phyloP scores from a whole-genome alignment of 2,113 vertebrate species.

The Bombycilla garrulus region DNA sequence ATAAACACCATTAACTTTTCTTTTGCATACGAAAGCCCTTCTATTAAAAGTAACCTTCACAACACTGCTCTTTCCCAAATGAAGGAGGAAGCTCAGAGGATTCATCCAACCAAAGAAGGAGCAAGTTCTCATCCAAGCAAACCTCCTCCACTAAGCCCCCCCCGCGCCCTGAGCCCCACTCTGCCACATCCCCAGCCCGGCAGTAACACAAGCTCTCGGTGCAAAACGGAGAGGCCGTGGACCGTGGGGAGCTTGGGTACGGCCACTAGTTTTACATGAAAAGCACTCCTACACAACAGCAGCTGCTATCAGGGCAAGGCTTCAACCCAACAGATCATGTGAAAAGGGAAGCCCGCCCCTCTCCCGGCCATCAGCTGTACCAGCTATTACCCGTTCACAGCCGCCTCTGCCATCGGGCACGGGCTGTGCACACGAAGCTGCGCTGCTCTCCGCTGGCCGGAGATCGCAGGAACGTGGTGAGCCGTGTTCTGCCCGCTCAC shows the following conservation, averaged over 20 bases:
- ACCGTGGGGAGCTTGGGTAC: background rate
- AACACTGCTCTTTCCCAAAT: background rate
- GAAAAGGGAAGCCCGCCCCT: background rate
- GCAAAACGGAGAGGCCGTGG: rapidly evolving
- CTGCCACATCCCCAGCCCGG: background rate
- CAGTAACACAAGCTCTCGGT: background rate
- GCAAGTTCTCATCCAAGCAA: background rate
- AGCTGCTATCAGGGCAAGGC: background rate
- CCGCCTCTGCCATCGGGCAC: rapidly evolving
- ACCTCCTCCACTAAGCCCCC: rapidly evolving
- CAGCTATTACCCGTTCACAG: background rate
- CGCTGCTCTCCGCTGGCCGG: background rate
- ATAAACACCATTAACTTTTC: background rate
- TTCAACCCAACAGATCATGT: background rate
- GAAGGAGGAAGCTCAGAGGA: background rate
- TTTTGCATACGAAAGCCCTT: background rate
- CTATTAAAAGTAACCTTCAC: background rate
- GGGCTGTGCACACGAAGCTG: rapidly evolving
- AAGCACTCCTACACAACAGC: background rate
- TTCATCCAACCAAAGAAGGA: background rate
- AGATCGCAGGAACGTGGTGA: rapidly evolving
- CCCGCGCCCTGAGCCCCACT: background rate
- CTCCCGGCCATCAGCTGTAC: background rate
- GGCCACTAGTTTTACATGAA: background rate
- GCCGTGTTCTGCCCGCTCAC: background rate